phyloP scores from a whole-genome alignment of 1,140 invertebrate genomes.

The Tigriopus japonicus region DNA sequence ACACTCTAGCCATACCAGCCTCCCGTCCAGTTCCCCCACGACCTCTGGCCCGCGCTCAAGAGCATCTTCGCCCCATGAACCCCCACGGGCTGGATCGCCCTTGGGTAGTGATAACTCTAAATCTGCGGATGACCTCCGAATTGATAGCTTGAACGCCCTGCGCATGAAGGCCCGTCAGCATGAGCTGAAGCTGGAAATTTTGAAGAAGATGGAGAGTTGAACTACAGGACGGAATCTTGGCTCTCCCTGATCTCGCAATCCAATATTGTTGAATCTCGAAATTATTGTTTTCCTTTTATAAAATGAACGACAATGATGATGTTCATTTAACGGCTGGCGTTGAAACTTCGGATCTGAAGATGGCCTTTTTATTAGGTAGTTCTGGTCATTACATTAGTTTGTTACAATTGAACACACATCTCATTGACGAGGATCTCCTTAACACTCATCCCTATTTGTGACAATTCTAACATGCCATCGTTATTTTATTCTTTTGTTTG shows the following conservation, averaged over 20 bases:
- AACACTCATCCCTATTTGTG: too few relatives aligned
- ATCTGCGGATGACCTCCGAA: slow-evolving; percentile 14
- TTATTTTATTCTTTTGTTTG: too few relatives aligned
- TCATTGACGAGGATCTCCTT: too few relatives aligned
- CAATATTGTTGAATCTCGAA: neutral
- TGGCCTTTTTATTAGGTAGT: too few relatives aligned
- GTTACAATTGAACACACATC: too few relatives aligned
- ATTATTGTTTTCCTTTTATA: too few relatives aligned
- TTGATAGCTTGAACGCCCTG: slow-evolving; percentile 27
- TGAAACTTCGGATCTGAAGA: too few relatives aligned
- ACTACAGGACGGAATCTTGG: neutral
- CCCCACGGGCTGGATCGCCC: neutral
- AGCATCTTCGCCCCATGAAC: slow-evolving; percentile 12
- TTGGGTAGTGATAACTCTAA: neutral
- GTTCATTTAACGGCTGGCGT: too few relatives aligned
- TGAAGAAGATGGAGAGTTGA: slow-evolving; percentile 35
- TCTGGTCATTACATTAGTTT: too few relatives aligned
- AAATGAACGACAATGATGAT: too few relatives aligned
- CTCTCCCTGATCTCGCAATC: neutral
- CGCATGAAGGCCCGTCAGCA: slow-evolving; percentile 78
- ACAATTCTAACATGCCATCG: too few relatives aligned
- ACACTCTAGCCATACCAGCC: neutral
- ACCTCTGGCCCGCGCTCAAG: too few relatives aligned
- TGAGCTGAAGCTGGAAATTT: slow-evolving; percentile 60
- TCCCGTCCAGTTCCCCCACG: slow-evolving; percentile 7